These are phyloP conservation scores for Drosophila ohnishii DNA, from an alignment of 1,140 invertebrate genomes.

Conservation along the genomic window DNA sequence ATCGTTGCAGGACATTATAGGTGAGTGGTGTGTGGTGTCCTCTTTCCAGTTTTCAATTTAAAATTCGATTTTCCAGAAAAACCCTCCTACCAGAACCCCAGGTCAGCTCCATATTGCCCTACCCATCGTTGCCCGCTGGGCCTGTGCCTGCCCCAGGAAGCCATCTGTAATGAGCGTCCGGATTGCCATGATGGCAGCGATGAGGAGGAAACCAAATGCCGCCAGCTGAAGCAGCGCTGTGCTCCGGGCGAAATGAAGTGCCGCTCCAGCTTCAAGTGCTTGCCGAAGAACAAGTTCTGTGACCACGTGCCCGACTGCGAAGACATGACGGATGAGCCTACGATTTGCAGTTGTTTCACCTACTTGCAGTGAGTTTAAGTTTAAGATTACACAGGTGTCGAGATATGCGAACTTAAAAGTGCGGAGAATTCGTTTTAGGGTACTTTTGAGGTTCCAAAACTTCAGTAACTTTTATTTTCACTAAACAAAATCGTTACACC, in stretches of 20 bases:
- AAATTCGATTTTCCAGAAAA: constrained; percentile 47
- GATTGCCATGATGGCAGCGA: constrained; percentile 89
- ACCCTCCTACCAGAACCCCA: constrained; percentile 43
- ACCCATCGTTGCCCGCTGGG: constrained; percentile 87
- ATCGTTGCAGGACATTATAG: constrained; percentile 62
- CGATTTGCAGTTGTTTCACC: constrained; percentile 86
- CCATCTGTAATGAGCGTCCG: constrained; percentile 88
- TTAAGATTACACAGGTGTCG: background rate
- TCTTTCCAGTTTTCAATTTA: background rate
- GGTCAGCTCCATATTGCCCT: constrained; percentile 83
- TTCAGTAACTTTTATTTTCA: no score
- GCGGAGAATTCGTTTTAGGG: no score
- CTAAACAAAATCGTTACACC: no score
- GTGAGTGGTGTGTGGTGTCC: constrained; percentile 23
- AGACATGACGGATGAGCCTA: constrained; percentile 89
- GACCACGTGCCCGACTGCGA: constrained; percentile 87
- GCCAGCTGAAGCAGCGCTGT: constrained; percentile 49
- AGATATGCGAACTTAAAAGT: no score
- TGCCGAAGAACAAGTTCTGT: constrained; percentile 88
- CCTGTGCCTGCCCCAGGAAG: constrained; percentile 86
- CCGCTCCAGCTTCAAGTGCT: constrained; percentile 85
- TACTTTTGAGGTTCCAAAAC: no score
- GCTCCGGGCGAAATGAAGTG: constrained; percentile 86
- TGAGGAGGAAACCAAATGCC: constrained; percentile 85
- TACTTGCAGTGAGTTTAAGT: constrained; percentile 85